Evolutionary conservation across 2,888 invertebrate species (phyloP), one percentile per base, ranked within the genome.

Genomic region (Chloroclystis v-ata): DNA sequence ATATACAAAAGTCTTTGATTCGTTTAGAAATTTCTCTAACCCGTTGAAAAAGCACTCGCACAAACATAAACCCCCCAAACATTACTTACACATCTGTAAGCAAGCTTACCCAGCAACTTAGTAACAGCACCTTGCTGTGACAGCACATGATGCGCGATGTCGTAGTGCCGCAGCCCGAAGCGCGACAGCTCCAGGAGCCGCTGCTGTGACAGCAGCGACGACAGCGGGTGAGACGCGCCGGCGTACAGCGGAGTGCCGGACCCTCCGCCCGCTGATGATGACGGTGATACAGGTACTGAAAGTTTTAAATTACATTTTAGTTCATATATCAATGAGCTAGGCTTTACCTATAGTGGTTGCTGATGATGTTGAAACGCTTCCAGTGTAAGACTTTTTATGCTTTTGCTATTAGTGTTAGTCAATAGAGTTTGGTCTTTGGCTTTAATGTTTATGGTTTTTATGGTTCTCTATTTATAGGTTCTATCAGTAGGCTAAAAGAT

Each of bases 121-220:
- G 95, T 95, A 66, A 95, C 96, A 69, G 96, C 96, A 67, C 96
- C 96, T 88, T 96, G 96, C 87, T 96, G 96, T 50, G 94, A 94
- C 45, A 97, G 90, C 89, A 96, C 95, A 72, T 96, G 96, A 69
- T 95, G 95, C 4, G 96, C 96, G 69, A 97, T 90, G 82, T 97
- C 96, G 73, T 96, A 97, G 69, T 96, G 96, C 59, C 96, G 89
- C 60, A 96, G 87, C 59, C 95, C 91, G 85, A 93, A 90, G 81
- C 95, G 89, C 30, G 95, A 95, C 59, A 96, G 82, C 75, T 96
- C 96, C 65, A 96, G 80, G 4, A 96, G 89, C 54, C 95, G 89
- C 77, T 95, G 95, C 69, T 94, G 93, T 1, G 94, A 93, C 52
- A 93, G 91, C 59, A 94, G 78, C 1, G 93, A 92, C 16, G 92